Evolutionary conservation across 2,113 vertebrate genomes (phyloP).

Genomic region (Paraplagusia blochii): DNA sequence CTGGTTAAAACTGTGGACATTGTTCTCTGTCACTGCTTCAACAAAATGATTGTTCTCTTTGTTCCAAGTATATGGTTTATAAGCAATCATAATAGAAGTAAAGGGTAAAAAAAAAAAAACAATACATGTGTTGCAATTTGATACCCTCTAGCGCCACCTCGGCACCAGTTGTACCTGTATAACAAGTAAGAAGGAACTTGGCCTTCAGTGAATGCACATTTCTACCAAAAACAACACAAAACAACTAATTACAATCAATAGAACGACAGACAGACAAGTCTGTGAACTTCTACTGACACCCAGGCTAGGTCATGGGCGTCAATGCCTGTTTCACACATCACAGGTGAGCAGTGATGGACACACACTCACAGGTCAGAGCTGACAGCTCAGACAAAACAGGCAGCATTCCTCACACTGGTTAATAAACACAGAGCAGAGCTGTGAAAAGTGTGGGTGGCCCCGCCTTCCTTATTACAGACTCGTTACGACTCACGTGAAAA

Average conservation of each 20-base stretch:
- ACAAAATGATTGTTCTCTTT: background rate
- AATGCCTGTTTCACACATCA: slow-evolving; percentile 28
- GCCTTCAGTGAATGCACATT: background rate
- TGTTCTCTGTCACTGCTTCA: no score
- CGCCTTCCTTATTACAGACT: slow-evolving; percentile 17
- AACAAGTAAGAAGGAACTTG: background rate
- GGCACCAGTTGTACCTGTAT: slow-evolving; percentile 9
- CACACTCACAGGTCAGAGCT: slow-evolving; percentile 29
- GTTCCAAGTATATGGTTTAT: background rate
- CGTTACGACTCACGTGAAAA: background rate
- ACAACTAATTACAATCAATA: background rate
- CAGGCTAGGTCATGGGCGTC: slow-evolving; percentile 9
- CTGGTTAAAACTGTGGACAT: no score
- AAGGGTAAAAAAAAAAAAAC: background rate
- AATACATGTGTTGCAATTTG: background rate
- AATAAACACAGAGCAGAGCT: slow-evolving; percentile 18
- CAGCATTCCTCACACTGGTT: slow-evolving; percentile 38
- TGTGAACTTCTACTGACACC: slow-evolving; percentile 34
- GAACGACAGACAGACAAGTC: background rate
- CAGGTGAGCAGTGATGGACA: slow-evolving; percentile 36
- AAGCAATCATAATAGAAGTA: background rate
- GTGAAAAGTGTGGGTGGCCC: background rate
- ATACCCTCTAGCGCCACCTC: background rate
- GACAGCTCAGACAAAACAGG: slow-evolving; percentile 54
- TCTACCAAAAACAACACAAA: background rate